These are phyloP conservation scores for Podarcis cretensis DNA, from an alignment of 2,113 vertebrate genomes.

Conservation along the genomic window DNA sequence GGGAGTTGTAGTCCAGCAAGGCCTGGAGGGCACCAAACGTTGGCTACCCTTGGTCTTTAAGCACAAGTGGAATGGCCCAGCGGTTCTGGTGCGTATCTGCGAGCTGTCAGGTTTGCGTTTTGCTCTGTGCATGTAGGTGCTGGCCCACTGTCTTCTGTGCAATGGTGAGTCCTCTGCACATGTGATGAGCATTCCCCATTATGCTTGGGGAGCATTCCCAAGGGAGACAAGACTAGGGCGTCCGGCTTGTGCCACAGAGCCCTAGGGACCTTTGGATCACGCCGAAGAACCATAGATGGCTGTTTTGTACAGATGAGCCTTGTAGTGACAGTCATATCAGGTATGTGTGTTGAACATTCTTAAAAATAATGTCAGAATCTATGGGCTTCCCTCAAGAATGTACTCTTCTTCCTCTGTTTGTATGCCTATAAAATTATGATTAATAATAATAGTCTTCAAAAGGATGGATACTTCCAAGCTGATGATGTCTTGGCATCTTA, in stretches of 20 bases:
- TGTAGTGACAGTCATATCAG: neutral
- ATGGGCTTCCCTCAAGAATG: constrained; percentile 21
- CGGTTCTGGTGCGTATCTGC: neutral
- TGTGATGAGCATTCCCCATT: neutral
- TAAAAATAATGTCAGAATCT: constrained; percentile 20
- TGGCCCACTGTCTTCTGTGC: neutral
- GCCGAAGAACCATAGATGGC: neutral
- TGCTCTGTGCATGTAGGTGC: neutral
- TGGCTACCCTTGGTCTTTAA: constrained; percentile 66
- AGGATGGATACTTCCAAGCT: constrained; percentile 11
- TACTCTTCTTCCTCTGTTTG: constrained; percentile 8
- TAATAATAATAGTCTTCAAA: constrained; percentile 28
- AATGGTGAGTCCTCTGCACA: neutral
- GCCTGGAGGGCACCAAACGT: too few species aligned
- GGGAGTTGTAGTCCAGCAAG: too few species aligned
- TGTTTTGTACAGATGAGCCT: constrained; percentile 19
- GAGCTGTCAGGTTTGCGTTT: neutral
- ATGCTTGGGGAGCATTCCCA: neutral
- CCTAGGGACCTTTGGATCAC: constrained; percentile 7
- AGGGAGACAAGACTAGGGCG: neutral
- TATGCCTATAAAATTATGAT: neutral
- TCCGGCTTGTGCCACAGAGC: neutral
- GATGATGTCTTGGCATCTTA: constrained; percentile 60
- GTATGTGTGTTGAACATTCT: constrained; percentile 10
- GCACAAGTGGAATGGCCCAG: constrained; percentile 61